phyloP scores from a whole-genome alignment of 2,113 vertebrate species.

The Damaliscus lunatus region DNA sequence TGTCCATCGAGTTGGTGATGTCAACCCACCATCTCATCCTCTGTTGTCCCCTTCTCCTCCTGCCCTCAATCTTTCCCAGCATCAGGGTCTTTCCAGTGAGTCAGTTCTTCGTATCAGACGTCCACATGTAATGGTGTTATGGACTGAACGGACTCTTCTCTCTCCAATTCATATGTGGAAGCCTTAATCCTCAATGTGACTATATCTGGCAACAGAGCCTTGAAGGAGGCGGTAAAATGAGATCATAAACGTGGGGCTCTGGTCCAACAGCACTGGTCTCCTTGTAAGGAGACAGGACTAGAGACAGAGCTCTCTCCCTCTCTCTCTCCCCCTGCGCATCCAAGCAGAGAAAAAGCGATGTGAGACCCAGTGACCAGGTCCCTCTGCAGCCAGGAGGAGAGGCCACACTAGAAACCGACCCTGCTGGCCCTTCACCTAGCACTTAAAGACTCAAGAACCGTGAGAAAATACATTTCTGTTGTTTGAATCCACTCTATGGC shows the following conservation, averaged over 20 bases:
- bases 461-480: neutral
- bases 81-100: neutral
- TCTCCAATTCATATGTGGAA: neutral
- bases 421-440: neutral
- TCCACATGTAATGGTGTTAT: neutral
- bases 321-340: too few species aligned
- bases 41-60: neutral
- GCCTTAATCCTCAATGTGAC: accelerated
- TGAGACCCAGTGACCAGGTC: neutral
- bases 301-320: neutral
- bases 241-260: accelerated
- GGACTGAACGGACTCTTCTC: neutral
- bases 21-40: neutral
- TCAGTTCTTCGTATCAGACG: accelerated
- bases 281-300: neutral
- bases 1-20: neutral
- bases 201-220: neutral
- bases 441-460: neutral
- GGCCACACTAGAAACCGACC: neutral
- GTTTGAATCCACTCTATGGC: too few species aligned
- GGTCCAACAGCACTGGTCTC: neutral
- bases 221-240: neutral
- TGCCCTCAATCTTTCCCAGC: neutral
- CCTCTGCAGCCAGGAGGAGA: neutral
- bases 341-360: neutral